Evolutionary conservation across 2,797 vertebrate species (phyloP).

Genomic region (Hybognathus amarus): DNA sequence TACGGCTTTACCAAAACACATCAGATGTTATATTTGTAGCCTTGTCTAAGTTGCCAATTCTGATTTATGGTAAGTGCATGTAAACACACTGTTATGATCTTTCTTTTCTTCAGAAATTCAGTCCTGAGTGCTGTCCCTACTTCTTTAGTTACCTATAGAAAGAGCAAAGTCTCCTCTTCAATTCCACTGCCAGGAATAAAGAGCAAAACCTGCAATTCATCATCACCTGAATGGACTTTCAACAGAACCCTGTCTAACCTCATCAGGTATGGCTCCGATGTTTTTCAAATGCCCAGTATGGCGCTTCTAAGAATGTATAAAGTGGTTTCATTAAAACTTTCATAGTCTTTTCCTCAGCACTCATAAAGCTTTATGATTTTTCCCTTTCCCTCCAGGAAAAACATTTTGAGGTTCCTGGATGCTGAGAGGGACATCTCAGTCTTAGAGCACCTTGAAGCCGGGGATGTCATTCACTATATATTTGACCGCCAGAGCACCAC

Average conservation of each 20-base stretch:
- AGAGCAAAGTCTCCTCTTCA: slow-evolving; percentile 19
- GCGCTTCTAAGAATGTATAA: not conserved
- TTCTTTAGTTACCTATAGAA: slow-evolving; percentile 29
- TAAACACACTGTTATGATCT: not conserved
- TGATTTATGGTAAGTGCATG: not conserved
- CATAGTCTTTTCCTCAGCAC: not conserved
- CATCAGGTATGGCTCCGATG: slow-evolving; percentile 71
- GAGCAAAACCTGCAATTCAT: slow-evolving; percentile 54
- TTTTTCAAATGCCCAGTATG: not conserved
- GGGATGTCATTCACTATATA: slow-evolving; percentile 95
- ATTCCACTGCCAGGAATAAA: slow-evolving; percentile 44
- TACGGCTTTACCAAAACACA: not conserved
- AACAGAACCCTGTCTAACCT: slow-evolving; percentile 77
- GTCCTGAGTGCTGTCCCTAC: slow-evolving; percentile 58
- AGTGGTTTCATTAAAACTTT: not conserved
- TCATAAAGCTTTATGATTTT: slow-evolving; percentile 1
- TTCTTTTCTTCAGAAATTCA: slow-evolving; percentile 14
- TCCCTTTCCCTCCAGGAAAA: slow-evolving; percentile 80
- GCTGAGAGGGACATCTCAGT: slow-evolving; percentile 94
- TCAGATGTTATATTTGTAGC: not conserved
- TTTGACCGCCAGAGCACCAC: slow-evolving; percentile 96
- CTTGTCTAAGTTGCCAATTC: not conserved
- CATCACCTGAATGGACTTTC: slow-evolving; percentile 73
- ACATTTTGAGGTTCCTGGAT: slow-evolving; percentile 92
- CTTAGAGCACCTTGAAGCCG: slow-evolving; percentile 91